Evolutionary conservation across 2,797 vertebrate species (phyloP).

Genomic region (Artibeus jamaicensis): DNA sequence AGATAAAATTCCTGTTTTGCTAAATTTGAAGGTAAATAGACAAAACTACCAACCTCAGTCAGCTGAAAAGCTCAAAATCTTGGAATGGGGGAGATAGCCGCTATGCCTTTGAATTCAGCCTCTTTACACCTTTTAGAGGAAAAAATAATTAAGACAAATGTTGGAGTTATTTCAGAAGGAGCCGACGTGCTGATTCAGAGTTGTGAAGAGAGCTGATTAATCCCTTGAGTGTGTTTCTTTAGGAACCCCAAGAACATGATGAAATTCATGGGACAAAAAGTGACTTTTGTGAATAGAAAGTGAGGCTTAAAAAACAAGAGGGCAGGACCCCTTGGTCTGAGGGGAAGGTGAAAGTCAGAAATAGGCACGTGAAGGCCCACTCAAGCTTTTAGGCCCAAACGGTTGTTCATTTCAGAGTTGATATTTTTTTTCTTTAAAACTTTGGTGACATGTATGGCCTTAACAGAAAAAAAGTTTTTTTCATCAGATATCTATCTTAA

Average conservation of each 20-base stretch:
- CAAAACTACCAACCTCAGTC: neutral
- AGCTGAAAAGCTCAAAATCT: neutral
- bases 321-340: neutral
- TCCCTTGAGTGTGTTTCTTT: neutral
- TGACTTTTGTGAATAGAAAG: neutral
- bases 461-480: neutral
- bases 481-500: neutral
- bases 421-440: constrained; percentile 1
- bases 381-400: neutral
- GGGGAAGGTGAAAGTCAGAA: neutral
- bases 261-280: neutral
- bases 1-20: neutral
- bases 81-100: neutral
- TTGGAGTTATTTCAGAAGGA: constrained; percentile 33
- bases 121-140: neutral
- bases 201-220: neutral
- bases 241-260: neutral
- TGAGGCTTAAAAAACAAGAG: neutral
- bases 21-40: constrained; percentile 24
- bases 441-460: neutral
- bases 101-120: constrained; percentile 5
- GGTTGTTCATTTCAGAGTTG: neutral
- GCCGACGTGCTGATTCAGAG: neutral
- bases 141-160: neutral
- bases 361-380: neutral